Conservation (phyloP, 2,797 vertebrate species). For the Galagoides demidoff region DNA sequence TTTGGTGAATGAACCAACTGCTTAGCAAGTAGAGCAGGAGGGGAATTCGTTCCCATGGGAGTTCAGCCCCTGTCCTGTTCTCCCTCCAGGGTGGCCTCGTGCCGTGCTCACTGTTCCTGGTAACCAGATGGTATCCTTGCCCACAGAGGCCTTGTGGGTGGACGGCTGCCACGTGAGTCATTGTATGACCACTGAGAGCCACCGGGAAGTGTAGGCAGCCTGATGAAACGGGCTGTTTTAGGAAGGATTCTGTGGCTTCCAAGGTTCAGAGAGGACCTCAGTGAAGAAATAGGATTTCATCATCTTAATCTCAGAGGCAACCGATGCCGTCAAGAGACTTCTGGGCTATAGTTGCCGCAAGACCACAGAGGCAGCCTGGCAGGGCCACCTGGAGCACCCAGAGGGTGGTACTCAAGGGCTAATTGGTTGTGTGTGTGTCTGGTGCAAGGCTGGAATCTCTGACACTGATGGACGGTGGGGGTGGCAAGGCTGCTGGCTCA, state of each 20-base stretch:
- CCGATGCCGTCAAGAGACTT: slow-evolving; percentile 8
- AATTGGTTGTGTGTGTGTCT: neutral
- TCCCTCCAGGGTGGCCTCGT: neutral
- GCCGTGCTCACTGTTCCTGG: neutral
- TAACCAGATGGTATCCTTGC: slow-evolving; percentile 38
- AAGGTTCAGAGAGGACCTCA: neutral
- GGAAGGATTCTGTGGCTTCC: slow-evolving; percentile 47
- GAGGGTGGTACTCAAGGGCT: neutral
- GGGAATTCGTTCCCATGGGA: neutral
- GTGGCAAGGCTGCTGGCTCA: neutral
- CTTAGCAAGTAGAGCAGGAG: neutral
- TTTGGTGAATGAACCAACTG: neutral
- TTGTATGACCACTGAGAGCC: neutral
- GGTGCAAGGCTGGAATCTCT: neutral
- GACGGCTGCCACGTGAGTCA: slow-evolving; percentile 43
- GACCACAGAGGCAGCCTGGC: neutral
- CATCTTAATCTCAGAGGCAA: neutral
- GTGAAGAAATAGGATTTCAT: slow-evolving; percentile 57
- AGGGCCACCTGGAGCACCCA: neutral
- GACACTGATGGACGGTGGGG: neutral
- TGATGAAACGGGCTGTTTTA: neutral
- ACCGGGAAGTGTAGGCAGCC: neutral
- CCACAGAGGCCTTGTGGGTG: neutral
- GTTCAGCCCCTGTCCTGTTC: accelerated
- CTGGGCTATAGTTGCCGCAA: neutral